These are phyloP conservation scores for Dasysyrphus tricinctus DNA, from an alignment of 2,888 invertebrate species.

Conservation along the genomic window DNA sequence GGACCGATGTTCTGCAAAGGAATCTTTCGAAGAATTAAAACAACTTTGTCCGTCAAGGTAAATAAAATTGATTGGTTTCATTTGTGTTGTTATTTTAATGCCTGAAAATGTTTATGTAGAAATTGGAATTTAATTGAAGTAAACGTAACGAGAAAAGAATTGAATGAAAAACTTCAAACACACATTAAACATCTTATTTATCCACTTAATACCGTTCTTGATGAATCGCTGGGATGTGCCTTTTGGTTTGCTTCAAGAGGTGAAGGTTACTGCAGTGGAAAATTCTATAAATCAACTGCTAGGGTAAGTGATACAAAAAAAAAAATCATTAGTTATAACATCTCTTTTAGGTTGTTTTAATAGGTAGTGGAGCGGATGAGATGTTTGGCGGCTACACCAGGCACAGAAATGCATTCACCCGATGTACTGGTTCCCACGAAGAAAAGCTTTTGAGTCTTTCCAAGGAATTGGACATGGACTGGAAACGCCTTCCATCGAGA, in stretches of 20 bases:
- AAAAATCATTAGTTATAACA: not conserved
- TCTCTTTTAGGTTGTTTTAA: constrained; percentile 87
- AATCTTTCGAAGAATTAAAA: constrained; percentile 88
- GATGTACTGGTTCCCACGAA: constrained; percentile 84
- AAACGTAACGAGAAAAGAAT: constrained; percentile 88
- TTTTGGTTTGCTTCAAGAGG: constrained; percentile 97
- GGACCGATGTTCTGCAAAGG: constrained; percentile 91
- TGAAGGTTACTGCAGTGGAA: constrained; percentile 82
- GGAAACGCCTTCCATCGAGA: constrained; percentile 92
- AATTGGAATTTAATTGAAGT: constrained; percentile 93
- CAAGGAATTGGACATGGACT: constrained; percentile 89
- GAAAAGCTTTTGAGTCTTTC: constrained; percentile 85
- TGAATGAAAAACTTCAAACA: constrained; percentile 85
- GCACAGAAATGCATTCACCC: constrained; percentile 90
- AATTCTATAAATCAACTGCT: constrained; percentile 75
- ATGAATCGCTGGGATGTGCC: constrained; percentile 98
- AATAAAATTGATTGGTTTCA: not conserved
- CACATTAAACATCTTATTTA: constrained; percentile 91
- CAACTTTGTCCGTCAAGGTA: constrained; percentile 87
- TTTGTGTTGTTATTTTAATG: not conserved
- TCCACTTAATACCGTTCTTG: constrained; percentile 94
- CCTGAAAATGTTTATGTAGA: constrained; percentile 82
- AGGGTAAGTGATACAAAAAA: constrained; percentile 74
- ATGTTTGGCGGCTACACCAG: constrained; percentile 96
- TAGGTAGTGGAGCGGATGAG: constrained; percentile 99